Evolutionary conservation across 2,797 vertebrate species (phyloP).

Genomic region (Parotocinclus haroldoi): DNA sequence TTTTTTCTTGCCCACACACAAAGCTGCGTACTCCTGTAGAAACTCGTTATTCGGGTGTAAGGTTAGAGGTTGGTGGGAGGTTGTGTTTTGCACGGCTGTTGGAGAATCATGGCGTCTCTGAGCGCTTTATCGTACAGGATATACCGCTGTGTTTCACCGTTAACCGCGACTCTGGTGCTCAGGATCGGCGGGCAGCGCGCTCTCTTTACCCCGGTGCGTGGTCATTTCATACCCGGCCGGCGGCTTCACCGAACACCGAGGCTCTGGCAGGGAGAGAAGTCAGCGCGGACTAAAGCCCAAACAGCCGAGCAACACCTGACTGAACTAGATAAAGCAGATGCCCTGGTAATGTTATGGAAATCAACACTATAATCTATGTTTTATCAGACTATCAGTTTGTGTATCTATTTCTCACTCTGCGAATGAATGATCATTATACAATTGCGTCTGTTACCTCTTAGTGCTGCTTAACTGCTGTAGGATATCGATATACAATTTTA

Average conservation of each 20-base stretch:
- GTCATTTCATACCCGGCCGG: constrained; percentile 32
- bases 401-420: no score
- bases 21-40: constrained; percentile 25
- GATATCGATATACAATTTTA: no score
- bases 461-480: no score
- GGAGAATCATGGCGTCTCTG: constrained; percentile 66
- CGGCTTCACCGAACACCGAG: constrained; percentile 53
- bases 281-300: constrained; percentile 61
- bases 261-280: constrained; percentile 59
- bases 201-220: constrained; percentile 20
- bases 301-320: constrained; percentile 61
- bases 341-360: constrained; percentile 62
- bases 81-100: constrained; percentile 56
- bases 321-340: constrained; percentile 85
- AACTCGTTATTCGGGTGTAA: constrained; percentile 46
- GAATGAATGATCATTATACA: no score
- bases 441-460: no score
- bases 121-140: constrained; percentile 59
- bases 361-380: no score
- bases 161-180: constrained; percentile 37
- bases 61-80: constrained; percentile 56
- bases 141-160: constrained; percentile 50
- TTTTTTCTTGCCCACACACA: no score
- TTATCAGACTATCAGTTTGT: no score
- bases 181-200: constrained; percentile 32